These are phyloP conservation scores for Cryptoblepharus egeriae DNA, from an alignment of 2,797 vertebrate genomes.

Conservation along the genomic window DNA sequence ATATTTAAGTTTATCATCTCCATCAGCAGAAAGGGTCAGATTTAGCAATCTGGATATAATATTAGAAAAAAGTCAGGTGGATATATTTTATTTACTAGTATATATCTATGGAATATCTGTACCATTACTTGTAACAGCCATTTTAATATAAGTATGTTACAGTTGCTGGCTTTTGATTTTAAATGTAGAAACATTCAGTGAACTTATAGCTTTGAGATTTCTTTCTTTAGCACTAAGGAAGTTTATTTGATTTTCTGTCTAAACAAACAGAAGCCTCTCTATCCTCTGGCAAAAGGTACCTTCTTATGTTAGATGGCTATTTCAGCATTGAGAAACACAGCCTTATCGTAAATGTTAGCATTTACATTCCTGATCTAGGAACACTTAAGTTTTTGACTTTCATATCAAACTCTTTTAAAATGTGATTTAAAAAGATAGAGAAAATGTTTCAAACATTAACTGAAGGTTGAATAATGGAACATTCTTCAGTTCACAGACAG, in stretches of 20 bases:
- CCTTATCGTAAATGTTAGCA: neutral
- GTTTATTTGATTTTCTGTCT: neutral
- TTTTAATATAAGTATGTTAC: constrained; percentile 8
- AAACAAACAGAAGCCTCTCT: neutral
- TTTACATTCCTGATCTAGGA: constrained; percentile 10
- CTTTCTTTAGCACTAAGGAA: neutral
- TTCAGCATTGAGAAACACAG: constrained; percentile 6
- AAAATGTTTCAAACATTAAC: neutral
- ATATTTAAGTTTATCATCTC: constrained; percentile 21
- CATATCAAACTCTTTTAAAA: neutral
- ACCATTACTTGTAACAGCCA: constrained; percentile 18
- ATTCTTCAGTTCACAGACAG: neutral
- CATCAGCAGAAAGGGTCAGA: neutral
- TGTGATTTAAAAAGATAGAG: neutral
- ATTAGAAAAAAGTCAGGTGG: neutral
- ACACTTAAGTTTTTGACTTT: neutral
- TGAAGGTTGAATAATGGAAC: neutral
- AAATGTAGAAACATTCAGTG: neutral
- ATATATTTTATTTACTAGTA: neutral
- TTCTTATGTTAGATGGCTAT: neutral
- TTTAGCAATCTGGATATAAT: neutral
- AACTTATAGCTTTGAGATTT: constrained; percentile 24
- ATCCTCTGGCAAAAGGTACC: neutral
- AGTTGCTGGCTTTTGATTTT: constrained; percentile 11
- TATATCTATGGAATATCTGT: neutral